Conservation (phyloP, 64 coral and sea anemone species). For the Stichodactyla mertensii region DNA sequence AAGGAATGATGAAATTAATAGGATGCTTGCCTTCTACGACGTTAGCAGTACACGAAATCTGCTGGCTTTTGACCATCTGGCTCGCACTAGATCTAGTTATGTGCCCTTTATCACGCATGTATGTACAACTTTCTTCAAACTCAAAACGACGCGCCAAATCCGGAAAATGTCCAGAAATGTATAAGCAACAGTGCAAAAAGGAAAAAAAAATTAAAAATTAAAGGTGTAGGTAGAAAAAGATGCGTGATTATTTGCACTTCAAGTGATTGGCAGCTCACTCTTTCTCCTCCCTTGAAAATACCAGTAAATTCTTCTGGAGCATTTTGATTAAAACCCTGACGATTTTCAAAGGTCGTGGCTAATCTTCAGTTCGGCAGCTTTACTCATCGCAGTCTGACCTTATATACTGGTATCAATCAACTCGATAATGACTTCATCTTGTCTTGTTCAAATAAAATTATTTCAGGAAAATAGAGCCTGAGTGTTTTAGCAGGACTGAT, state of each 20-base stretch:
- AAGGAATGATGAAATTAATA: conserved; percentile 9
- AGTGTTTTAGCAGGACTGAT: neutral
- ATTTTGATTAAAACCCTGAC: neutral
- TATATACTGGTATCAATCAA: neutral
- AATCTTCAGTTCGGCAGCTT: neutral
- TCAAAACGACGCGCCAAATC: neutral
- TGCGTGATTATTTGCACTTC: neutral
- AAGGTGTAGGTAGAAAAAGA: neutral
- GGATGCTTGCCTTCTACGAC: neutral
- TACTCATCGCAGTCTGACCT: neutral
- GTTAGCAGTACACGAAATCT: neutral
- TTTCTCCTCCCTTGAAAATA: neutral
- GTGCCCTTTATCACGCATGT: neutral
- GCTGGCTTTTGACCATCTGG: conserved; percentile 1
- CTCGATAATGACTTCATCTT: neutral
- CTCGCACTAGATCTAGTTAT: neutral
- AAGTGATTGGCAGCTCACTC: neutral
- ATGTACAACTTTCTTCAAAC: neutral
- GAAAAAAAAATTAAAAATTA: too few relatives aligned
- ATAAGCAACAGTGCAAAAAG: neutral
- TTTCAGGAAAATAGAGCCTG: neutral
- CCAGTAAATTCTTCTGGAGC: neutral
- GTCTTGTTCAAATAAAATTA: neutral
- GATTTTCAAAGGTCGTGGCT: neutral
- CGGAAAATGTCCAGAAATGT: too few relatives aligned